phyloP scores from a whole-genome alignment of 2,113 vertebrate genomes.

The Planiliza haematocheilus region DNA sequence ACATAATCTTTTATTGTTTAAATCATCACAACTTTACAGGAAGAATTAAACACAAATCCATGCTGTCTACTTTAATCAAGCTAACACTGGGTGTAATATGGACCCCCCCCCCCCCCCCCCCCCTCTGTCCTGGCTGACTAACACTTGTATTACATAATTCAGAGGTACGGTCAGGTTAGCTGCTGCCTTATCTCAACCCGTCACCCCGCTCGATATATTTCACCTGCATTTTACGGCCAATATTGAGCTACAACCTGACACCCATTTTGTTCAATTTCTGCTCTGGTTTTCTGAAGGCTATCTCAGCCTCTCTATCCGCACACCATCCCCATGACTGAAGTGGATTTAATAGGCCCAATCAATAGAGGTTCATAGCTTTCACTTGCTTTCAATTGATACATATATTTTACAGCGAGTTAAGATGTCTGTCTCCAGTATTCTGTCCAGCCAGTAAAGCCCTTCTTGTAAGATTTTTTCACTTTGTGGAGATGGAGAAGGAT shows the following conservation, averaged over 20 bases:
- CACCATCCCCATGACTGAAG: slow-evolving; percentile 27
- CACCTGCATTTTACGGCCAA: slow-evolving; percentile 17
- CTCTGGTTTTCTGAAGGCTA: slow-evolving; percentile 40
- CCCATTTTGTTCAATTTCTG: slow-evolving; percentile 45
- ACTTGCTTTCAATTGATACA: slow-evolving; percentile 49
- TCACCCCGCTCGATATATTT: slow-evolving; percentile 3
- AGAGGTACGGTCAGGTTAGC: slow-evolving; percentile 4
- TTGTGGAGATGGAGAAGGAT: slow-evolving; percentile 24
- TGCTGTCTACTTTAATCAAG: neutral
- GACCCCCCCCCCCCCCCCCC: too few species aligned
- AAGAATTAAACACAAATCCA: neutral
- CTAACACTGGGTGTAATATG: too few species aligned
- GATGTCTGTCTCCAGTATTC: slow-evolving; percentile 36
- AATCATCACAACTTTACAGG: neutral
- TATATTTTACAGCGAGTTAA: slow-evolving; percentile 43
- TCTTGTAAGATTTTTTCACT: slow-evolving; percentile 6
- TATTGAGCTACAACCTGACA: slow-evolving; percentile 33
- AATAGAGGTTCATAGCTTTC: slow-evolving; percentile 48
- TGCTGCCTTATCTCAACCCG: neutral
- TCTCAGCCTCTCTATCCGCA: slow-evolving; percentile 21
- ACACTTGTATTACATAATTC: slow-evolving; percentile 2
- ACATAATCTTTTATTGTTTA: too few species aligned
- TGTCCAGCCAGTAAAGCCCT: slow-evolving; percentile 17
- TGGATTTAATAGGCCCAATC: slow-evolving; percentile 52
- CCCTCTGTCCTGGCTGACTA: neutral